Percentiles rank a stretch among this genome's conserved stretches.
Evolutionary conservation across 2,113 vertebrate species (phyloP).

Genomic region (Excalfactoria chinensis): DNA sequence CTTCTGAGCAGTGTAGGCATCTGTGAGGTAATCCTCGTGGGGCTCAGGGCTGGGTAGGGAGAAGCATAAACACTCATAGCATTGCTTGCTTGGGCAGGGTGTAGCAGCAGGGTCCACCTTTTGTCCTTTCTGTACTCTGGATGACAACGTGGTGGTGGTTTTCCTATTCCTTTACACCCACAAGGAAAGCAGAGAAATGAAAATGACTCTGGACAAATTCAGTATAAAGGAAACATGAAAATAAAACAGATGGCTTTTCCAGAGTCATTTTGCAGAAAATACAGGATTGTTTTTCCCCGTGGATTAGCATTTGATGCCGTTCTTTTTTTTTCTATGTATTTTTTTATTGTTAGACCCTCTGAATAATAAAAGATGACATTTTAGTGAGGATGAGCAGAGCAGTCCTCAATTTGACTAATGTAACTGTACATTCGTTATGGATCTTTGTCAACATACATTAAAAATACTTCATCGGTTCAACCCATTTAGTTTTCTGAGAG

Average conservation of each 20-base stretch:
- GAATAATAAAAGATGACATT: constrained; percentile 47
- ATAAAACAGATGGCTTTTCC: neutral
- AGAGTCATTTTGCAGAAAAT: neutral
- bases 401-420: constrained; percentile 3
- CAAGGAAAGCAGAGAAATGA: neutral
- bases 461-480: constrained; percentile 66
- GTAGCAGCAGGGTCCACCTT: neutral
- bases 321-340: neutral
- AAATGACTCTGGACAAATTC: neutral
- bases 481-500: constrained; percentile 48
- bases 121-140: neutral
- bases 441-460: constrained; percentile 70
- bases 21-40: neutral
- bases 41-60: neutral
- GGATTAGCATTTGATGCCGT: neutral
- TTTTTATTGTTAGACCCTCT: neutral
- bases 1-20: accelerated
- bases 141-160: neutral
- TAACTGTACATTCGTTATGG: constrained; percentile 16
- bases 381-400: constrained; percentile 5
- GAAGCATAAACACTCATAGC: neutral
- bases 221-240: neutral
- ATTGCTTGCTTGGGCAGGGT: neutral
- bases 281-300: neutral
- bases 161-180: neutral